Conservation (phyloP, 2,113 vertebrate genomes). For the Leptobrachium ailaonicum region DNA sequence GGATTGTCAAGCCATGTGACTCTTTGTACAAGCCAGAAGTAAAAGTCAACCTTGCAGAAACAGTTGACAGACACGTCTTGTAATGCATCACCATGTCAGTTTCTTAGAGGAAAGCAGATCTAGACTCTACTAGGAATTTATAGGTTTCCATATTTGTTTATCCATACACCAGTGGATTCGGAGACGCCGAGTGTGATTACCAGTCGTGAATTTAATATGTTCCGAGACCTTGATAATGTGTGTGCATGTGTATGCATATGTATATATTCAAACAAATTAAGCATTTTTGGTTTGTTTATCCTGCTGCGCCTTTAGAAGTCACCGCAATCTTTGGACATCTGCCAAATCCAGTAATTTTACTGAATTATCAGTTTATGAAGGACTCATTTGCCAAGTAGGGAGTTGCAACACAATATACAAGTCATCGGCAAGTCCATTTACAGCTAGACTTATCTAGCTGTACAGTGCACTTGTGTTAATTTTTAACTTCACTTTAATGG, state of each 20-base stretch:
- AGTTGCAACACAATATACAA: constrained; percentile 1
- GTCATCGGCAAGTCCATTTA: constrained; percentile 12
- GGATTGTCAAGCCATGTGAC: background rate
- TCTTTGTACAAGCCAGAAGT: background rate
- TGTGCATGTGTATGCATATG: no score
- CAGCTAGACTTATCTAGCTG: background rate
- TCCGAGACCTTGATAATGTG: no score
- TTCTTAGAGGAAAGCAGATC: no score
- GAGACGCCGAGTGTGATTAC: no score
- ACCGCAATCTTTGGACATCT: background rate
- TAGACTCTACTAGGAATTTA: no score
- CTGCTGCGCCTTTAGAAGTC: background rate
- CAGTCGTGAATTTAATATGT: no score
- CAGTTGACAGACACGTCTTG: background rate
- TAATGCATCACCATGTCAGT: background rate
- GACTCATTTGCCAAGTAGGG: background rate
- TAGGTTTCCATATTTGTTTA: no score
- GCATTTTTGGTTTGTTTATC: no score
- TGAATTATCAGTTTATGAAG: background rate
- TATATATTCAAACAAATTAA: no score
- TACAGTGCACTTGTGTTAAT: constrained; percentile 20
- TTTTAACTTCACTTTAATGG: constrained; percentile 29
- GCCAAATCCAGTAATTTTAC: background rate
- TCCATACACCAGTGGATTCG: no score
- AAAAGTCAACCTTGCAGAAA: background rate